Percentiles rank a stretch among this genome's conserved stretches.
Conservation (phyloP, 1,140 invertebrate genomes). For the Drosophila bifasciata region DNA sequence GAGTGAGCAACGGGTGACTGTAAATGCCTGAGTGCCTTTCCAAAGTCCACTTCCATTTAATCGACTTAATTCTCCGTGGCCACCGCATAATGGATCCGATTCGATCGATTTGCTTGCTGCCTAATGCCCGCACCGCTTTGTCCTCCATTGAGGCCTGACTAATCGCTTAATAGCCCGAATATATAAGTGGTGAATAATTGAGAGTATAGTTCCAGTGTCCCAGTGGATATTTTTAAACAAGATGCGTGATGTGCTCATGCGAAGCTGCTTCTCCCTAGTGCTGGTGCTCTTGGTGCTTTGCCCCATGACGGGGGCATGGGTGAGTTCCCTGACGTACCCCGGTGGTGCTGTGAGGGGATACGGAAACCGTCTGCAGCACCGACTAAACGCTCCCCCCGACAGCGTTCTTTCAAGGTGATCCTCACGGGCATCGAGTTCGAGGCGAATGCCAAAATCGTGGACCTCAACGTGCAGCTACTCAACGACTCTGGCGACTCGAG, state of each 20-base stretch:
- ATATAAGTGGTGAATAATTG: constrained; percentile 57
- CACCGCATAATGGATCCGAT: constrained; percentile 8
- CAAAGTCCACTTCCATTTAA: constrained; percentile 46
- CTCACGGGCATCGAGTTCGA: constrained; percentile 55
- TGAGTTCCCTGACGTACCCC: constrained; percentile 20
- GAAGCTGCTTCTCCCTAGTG: constrained; percentile 12
- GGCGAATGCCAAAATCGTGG: constrained; percentile 52
- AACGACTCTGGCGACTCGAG: constrained; percentile 48
- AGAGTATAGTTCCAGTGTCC: constrained; percentile 8
- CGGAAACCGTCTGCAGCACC: neutral
- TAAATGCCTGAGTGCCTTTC: constrained; percentile 51
- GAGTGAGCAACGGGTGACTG: neutral
- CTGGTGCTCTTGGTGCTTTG: constrained; percentile 26
- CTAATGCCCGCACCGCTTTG: constrained; percentile 53
- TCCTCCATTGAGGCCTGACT: constrained; percentile 51
- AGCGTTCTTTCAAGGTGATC: constrained; percentile 78
- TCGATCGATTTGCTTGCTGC: constrained; percentile 15
- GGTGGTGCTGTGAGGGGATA: too few species aligned
- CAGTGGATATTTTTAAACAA: constrained; percentile 51
- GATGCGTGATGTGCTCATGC: constrained; percentile 43
- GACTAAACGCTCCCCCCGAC: neutral
- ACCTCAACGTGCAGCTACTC: constrained; percentile 54
- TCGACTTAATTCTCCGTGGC: constrained; percentile 39
- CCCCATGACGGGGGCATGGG: constrained; percentile 47
- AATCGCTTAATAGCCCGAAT: constrained; percentile 20